A percentile compares a stretch with the other conserved stretches of the same genome.
These are phyloP conservation scores for Hirtodrosophila cameraria DNA, from an alignment of 2,888 invertebrate species.

Conservation along the genomic window DNA sequence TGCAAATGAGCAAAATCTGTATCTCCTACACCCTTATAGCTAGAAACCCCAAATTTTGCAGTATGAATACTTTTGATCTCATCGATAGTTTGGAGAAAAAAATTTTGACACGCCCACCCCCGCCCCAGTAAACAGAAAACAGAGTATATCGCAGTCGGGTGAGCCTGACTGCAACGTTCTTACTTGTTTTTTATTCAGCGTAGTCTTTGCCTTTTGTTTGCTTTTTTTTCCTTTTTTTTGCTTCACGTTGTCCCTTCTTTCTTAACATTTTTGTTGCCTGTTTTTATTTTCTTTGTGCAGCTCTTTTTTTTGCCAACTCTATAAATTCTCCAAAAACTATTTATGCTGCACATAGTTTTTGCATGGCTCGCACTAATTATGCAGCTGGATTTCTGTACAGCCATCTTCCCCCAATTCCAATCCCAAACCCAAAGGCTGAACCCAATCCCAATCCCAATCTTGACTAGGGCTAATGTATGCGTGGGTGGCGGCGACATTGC, in stretches of 20 bases:
- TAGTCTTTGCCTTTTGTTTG: slow-evolving; percentile 34
- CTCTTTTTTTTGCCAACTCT: slow-evolving; percentile 31
- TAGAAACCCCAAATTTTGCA: too few species aligned
- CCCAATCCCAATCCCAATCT: slow-evolving; percentile 8
- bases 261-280: not conserved
- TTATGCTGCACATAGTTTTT: slow-evolving; percentile 65
- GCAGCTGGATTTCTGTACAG: slow-evolving; percentile 65
- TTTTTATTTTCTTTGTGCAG: slow-evolving; percentile 11
- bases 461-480: slow-evolving; percentile 53
- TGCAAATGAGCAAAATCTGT: too few species aligned
- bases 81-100: too few species aligned
- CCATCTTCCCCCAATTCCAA: not conserved
- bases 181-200: slow-evolving; percentile 1
- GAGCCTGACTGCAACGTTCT: too few species aligned
- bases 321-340: slow-evolving; percentile 70
- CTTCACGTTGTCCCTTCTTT: slow-evolving; percentile 14
- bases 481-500: slow-evolving; percentile 57
- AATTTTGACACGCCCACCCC: too few species aligned
- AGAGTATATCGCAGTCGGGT: too few species aligned
- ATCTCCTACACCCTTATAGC: too few species aligned
- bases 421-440: not conserved
- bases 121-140: too few species aligned
- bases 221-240: slow-evolving; percentile 19
- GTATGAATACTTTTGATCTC: too few species aligned
- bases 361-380: slow-evolving; percentile 64